Conservation (phyloP, 2,113 vertebrate genomes). For the Gymnarchus niloticus region DNA sequence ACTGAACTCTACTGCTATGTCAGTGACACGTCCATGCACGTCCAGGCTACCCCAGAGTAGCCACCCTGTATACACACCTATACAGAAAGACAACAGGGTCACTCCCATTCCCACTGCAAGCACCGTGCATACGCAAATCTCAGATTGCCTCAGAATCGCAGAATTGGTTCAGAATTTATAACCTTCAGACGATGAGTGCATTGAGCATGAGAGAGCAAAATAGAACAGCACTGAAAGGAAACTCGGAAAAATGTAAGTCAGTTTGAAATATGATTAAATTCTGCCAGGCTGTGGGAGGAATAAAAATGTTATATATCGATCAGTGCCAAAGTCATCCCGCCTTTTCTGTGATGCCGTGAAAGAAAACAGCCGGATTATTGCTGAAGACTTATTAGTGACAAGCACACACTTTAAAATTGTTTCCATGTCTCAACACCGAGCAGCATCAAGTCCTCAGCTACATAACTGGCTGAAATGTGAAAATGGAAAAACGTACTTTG, state of each 20-base stretch:
- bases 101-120: not conserved
- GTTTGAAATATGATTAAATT: conserved; percentile 25
- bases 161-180: conserved; percentile 39
- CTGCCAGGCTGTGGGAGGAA: conserved; percentile 10
- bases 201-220: conserved; percentile 10
- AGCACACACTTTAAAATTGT: not conserved
- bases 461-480: not conserved
- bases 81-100: conserved; percentile 3
- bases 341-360: not conserved
- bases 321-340: conserved; percentile 8
- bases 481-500: not conserved
- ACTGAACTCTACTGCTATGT: not conserved
- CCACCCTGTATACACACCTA: conserved; percentile 11
- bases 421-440: not conserved
- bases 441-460: not conserved
- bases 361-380: not conserved
- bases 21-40: not conserved
- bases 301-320: conserved; percentile 16
- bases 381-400: not conserved
- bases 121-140: conserved; percentile 33
- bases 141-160: conserved; percentile 23
- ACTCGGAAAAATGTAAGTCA: conserved; percentile 23
- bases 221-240: conserved; percentile 1
- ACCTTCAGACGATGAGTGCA: conserved; percentile 36
- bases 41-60: not conserved